phyloP scores from a whole-genome alignment of 2,888 invertebrate species.

The Drosophila formosana region DNA sequence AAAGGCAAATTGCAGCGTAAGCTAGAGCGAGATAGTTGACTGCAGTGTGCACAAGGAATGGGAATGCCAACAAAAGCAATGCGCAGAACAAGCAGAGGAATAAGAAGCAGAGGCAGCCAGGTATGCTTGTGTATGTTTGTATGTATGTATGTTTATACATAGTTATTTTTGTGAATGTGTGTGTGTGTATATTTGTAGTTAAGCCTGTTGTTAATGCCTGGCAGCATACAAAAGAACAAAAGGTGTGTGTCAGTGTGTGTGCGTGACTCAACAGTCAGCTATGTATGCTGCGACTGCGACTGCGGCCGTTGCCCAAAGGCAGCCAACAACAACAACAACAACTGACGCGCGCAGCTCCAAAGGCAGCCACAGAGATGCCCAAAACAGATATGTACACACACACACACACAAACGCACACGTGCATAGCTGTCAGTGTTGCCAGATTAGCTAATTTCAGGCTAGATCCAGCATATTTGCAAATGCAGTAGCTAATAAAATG shows the following conservation, averaged over 20 bases:
- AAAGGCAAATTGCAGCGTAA: slow-evolving; percentile 59
- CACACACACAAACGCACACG: slow-evolving; percentile 6
- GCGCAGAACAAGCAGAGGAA: slow-evolving; percentile 10
- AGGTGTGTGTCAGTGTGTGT: slow-evolving; percentile 53
- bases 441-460: no score
- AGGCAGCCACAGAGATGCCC: slow-evolving; percentile 49
- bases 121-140: slow-evolving; percentile 15
- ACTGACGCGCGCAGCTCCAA: slow-evolving; percentile 62
- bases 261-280: slow-evolving; percentile 68
- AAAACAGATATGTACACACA: slow-evolving; percentile 38
- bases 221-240: slow-evolving; percentile 73
- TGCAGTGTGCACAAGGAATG: slow-evolving; percentile 50
- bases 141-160: slow-evolving; percentile 1
- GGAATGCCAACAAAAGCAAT: slow-evolving; percentile 59
- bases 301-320: slow-evolving; percentile 58
- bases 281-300: slow-evolving; percentile 61
- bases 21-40: not conserved
- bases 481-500: no score
- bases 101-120: slow-evolving; percentile 33
- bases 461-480: no score
- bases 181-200: slow-evolving; percentile 36
- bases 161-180: slow-evolving; percentile 2
- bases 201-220: slow-evolving; percentile 70
- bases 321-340: slow-evolving; percentile 35
- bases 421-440: not conserved